Evolutionary conservation across 2,888 invertebrate species (phyloP).

Genomic region (Apodemia mormo): DNA sequence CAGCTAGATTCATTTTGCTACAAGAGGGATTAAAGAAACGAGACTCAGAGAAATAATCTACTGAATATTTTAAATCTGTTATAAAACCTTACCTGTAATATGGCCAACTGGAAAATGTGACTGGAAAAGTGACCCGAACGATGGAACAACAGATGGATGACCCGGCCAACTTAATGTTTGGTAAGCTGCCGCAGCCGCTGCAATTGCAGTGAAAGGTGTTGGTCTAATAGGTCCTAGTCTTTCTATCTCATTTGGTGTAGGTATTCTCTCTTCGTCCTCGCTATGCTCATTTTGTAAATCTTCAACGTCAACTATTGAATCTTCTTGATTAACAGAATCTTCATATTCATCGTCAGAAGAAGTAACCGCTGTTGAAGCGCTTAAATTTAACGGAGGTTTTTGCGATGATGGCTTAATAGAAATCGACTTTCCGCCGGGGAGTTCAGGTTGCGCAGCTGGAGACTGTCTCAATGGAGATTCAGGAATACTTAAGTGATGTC

Average conservation of each 20-base stretch:
- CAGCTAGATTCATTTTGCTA: not conserved
- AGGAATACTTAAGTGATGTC: slow-evolving; percentile 76
- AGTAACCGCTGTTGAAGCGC: slow-evolving; percentile 72
- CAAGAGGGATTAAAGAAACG: not conserved
- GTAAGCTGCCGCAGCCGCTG: slow-evolving; percentile 86
- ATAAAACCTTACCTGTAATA: slow-evolving; percentile 63
- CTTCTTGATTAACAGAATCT: slow-evolving; percentile 86
- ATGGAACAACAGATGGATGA: slow-evolving; percentile 79
- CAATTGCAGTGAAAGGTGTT: slow-evolving; percentile 86
- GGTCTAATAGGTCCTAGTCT: slow-evolving; percentile 85
- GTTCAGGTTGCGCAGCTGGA: slow-evolving; percentile 69
- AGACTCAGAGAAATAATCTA: too few species aligned
- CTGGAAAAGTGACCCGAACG: slow-evolving; percentile 85
- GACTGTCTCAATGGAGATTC: slow-evolving; percentile 75
- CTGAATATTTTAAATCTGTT: too few species aligned
- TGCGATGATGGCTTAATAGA: slow-evolving; percentile 68
- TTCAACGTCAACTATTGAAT: slow-evolving; percentile 90
- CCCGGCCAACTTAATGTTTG: slow-evolving; percentile 84
- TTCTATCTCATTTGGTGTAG: slow-evolving; percentile 57
- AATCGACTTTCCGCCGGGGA: slow-evolving; percentile 67
- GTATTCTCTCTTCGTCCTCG: slow-evolving; percentile 71
- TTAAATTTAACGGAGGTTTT: slow-evolving; percentile 73
- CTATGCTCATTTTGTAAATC: slow-evolving; percentile 83
- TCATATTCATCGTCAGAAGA: slow-evolving; percentile 84
- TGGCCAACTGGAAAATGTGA: slow-evolving; percentile 82